These are phyloP conservation scores for Callospermophilus lateralis DNA, from an alignment of 2,113 vertebrate species.

Conservation along the genomic window DNA sequence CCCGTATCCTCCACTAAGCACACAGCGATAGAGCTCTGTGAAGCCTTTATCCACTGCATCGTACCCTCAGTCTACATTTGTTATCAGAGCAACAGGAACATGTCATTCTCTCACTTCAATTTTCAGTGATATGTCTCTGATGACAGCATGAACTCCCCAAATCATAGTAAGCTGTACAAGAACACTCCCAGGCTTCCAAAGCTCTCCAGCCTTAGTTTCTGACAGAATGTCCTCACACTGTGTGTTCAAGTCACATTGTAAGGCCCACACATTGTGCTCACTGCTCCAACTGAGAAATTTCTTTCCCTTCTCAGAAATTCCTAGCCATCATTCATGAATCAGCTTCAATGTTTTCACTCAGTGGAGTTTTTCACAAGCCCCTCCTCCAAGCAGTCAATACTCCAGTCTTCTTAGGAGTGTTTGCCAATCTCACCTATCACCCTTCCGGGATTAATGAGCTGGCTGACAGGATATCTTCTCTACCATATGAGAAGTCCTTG, in stretches of 20 bases:
- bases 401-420: not conserved
- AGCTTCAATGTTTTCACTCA: not conserved
- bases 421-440: not conserved
- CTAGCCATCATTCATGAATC: not conserved
- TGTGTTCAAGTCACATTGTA: not conserved
- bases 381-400: not conserved
- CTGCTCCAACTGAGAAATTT: not conserved
- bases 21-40: not conserved
- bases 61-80: not conserved
- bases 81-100: not conserved
- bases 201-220: not conserved
- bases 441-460: not conserved
- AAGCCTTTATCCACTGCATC: not conserved
- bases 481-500: not conserved
- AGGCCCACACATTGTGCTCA: not conserved
- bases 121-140: not conserved
- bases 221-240: not conserved
- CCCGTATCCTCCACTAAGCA: not conserved
- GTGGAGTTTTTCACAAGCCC: not conserved
- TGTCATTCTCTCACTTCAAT: not conserved
- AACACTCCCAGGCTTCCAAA: not conserved
- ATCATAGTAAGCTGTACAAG: not conserved
- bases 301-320: conserved; percentile 8
- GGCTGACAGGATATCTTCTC: not conserved
- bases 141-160: not conserved